Base-by-base conservation (phyloP, 2,797 vertebrate genomes). In the Pantherophis alleghaniensis region DNA sequence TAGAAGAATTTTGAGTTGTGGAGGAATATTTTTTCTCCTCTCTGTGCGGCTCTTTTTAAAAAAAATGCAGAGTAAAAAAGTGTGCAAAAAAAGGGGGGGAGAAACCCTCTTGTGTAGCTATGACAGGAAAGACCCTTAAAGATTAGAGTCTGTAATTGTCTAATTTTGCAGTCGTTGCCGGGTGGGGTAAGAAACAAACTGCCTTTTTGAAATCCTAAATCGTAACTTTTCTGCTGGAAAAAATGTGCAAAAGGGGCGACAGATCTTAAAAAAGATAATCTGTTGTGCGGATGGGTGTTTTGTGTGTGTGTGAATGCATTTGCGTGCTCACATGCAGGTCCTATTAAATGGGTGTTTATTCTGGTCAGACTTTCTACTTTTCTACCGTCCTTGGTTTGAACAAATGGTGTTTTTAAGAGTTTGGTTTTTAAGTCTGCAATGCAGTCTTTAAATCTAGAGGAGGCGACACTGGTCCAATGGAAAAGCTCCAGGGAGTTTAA, bases 371-470 rank as follows among this genome's bases (percentile, higher is more conserved):
- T 24, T 42, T 51, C 3, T 47, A 16, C 14, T 20, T 63, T 47
- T 16, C 51, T 10, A 1, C 10, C 18, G 32, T 88, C 86, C 61
- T 87, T 92, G 13, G 53, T 18, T 63, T 88, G 63, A 42, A n/a
- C 59, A 92, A 42, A 92, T 86, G 61, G 20, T 42, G 94, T 94
- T 91, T 96, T 96, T 90, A 13, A 91, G 96, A 95, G 86, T 95
- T 3, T 2, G 42, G 51, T 91, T 94, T 96, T 61, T 89, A 92
- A 87, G 93, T 94, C 86, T 87, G 61, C 32, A 91, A n/a, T 60
- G 90, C 66, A 63, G 93, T 91, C 89, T 94, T 96, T 91, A 92
- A 94, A 96, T 88, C 66, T 96, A 94, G 93, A 96, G 61, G 95
- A 92, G 95, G 94, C 95, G 95, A 93, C 94, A 95, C 7, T 93